Base-by-base conservation (phyloP, 2,888 invertebrate species). In the Himalopsyche kuldschensis region DNA sequence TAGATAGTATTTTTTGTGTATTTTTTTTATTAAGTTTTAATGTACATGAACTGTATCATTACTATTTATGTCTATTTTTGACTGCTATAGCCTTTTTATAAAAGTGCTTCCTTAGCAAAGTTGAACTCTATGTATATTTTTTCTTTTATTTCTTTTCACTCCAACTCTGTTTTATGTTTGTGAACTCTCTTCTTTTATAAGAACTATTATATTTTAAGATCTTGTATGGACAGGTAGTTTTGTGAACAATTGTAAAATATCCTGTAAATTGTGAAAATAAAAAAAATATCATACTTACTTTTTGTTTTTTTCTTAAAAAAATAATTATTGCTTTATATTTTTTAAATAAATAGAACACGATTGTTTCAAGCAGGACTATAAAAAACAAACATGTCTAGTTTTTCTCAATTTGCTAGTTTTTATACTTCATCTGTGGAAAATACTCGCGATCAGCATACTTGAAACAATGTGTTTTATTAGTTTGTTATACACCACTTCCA, bases 41-140 rank as follows among this genome's bases (percentile, higher is more conserved):
- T 69, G 69, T 69, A 69, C 8, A 69, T 69, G 69, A 27, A 15
- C 69, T 69, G 69, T 69, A 69, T 69, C 30, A 69, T 69, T 69
- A 30, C 30, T 69, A 69, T 69, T 69, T 69, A 69, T 69, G 15
- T 69, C 3, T 15, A 17, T 69, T 27, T 11, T 69, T 20, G 27
- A 69, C 27, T 69, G 69, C 69, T 30, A 27, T 11, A 69, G 80
- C 47, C 75, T 75, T 75, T 80, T 46, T 80, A 75, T 75, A 80
- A 80, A 80, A 80, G 80, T 80, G 75, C 75, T 32, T 69, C 4
- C 15, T 27, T 11, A 27, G 69, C 30, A 30, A 30, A 69, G 69
- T 69, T 24, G 15, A 69, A 69, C 30, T 69, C 11, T 69, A 69
- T 69, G 69, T 69, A 63, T 63, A 55, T 55, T 55, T 63, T 48